Conservation (phyloP, 2,888 invertebrate species). For the Rhagonycha lutea region DNA sequence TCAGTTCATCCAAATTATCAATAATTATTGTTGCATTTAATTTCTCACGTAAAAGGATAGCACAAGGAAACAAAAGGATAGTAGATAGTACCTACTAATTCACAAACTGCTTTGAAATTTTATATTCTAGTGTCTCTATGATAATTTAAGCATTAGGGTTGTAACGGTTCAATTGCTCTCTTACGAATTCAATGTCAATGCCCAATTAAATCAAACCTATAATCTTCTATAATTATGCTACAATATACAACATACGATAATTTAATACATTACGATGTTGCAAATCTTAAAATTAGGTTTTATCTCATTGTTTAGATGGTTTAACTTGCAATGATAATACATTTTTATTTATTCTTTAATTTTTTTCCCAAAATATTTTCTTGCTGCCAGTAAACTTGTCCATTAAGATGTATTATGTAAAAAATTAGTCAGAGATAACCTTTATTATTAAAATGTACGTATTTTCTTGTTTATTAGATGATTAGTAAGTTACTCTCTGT, state of each 20-base stretch:
- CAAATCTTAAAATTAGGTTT: background rate
- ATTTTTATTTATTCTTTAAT: background rate
- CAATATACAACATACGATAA: no score
- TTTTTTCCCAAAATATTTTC: constrained; percentile 16
- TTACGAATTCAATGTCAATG: constrained; percentile 27
- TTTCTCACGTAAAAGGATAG: no score
- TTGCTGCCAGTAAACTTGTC: background rate
- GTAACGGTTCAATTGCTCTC: constrained; percentile 17
- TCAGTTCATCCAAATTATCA: no score
- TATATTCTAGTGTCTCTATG: no score
- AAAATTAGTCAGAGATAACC: constrained; percentile 20
- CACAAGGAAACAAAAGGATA: no score
- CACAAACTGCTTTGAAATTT: no score
- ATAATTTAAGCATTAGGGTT: constrained; percentile 5
- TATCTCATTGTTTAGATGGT: constrained; percentile 3
- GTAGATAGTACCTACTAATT: no score
- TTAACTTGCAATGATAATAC: constrained; percentile 1
- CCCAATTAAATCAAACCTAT: constrained; percentile 21
- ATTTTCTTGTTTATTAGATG: constrained; percentile 19
- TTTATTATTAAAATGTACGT: constrained; percentile 12
- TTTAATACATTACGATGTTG: background rate
- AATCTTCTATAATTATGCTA: background rate
- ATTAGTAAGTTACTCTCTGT: constrained; percentile 9
- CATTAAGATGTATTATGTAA: constrained; percentile 15
- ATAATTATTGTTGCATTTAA: background rate